phyloP scores from a whole-genome alignment of 2,113 vertebrate species.

The Pseudopipra pipra region DNA sequence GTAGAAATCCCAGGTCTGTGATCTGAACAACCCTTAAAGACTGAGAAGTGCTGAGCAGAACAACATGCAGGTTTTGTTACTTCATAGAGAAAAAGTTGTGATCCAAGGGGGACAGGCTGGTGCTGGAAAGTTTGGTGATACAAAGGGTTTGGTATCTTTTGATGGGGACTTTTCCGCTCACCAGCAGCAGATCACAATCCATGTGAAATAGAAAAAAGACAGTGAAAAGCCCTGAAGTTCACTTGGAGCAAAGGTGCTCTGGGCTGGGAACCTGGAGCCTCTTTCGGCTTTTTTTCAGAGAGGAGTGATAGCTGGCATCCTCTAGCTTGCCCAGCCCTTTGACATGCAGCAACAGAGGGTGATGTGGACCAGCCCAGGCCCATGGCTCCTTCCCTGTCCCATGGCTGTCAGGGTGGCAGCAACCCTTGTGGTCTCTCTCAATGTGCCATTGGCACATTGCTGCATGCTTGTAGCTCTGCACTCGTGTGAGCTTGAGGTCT shows the following conservation, averaged over 20 bases:
- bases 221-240: background rate
- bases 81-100: background rate
- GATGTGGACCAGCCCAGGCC: background rate
- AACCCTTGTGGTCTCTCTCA: background rate
- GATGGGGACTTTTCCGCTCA: background rate
- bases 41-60: background rate
- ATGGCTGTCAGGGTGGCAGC: background rate
- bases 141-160: rapidly evolving
- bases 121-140: background rate
- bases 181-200: background rate
- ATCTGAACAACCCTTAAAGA: rapidly evolving
- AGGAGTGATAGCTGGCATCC: background rate
- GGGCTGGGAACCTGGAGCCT: background rate
- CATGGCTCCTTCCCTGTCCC: background rate
- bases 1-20: background rate
- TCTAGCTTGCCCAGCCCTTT: background rate
- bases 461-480: background rate
- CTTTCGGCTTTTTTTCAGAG: background rate
- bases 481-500: rapidly evolving
- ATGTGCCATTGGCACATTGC: too few relatives aligned
- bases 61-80: background rate
- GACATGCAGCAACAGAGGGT: rapidly evolving
- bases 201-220: background rate
- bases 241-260: background rate
- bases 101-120: background rate